These are phyloP conservation scores for Rhingia campestris DNA, from an alignment of 2,888 invertebrate genomes.

Conservation along the genomic window DNA sequence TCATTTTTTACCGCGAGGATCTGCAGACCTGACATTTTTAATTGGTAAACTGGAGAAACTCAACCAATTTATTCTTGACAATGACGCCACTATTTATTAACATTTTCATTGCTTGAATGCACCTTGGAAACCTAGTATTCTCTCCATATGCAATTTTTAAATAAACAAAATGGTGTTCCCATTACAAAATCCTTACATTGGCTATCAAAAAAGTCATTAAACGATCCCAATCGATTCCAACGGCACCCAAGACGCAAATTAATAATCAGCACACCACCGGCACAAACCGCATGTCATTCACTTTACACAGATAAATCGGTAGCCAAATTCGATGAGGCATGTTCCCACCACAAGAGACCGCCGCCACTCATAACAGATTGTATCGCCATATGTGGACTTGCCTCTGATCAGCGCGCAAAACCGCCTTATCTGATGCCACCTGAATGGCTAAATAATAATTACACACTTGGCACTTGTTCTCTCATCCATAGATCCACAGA, in stretches of 20 bases:
- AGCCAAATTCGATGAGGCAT: constrained; percentile 38
- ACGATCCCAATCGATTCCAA: constrained; percentile 3
- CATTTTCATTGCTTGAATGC: too few relatives aligned
- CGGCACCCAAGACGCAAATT: constrained; percentile 34
- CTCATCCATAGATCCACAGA: not conserved
- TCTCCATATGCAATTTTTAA: too few relatives aligned
- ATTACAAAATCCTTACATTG: not conserved
- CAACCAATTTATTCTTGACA: too few relatives aligned
- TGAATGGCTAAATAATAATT: constrained; percentile 47
- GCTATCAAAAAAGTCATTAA: not conserved
- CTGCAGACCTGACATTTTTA: too few relatives aligned
- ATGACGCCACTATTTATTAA: too few relatives aligned
- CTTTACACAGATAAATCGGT: constrained; percentile 21
- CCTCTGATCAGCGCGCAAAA: not conserved
- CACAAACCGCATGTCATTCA: constrained; percentile 33
- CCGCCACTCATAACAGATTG: not conserved
- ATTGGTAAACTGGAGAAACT: too few relatives aligned
- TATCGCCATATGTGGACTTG: not conserved
- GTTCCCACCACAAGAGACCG: constrained; percentile 8
- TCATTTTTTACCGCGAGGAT: too few relatives aligned
- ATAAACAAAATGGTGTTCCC: not conserved
- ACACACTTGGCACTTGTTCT: constrained; percentile 18
- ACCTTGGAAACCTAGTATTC: too few relatives aligned
- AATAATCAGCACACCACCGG: constrained; percentile 25
- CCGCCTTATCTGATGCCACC: constrained; percentile 22